Conservation (phyloP, 2,797 vertebrate species). For the Clarias platycephalus region DNA sequence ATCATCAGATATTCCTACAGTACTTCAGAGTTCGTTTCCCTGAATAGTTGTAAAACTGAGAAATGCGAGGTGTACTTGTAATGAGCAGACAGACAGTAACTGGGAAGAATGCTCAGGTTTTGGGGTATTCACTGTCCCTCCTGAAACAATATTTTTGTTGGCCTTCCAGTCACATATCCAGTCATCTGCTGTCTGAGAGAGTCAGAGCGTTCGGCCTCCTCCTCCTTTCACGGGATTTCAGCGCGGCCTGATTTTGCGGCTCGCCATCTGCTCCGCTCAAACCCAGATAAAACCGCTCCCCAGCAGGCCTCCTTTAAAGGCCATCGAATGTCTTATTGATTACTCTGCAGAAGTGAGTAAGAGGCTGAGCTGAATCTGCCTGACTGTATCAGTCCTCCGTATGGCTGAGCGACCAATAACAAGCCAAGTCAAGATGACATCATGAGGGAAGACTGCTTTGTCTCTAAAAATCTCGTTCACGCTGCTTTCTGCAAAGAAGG, state of each 20-base stretch:
- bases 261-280: conserved; percentile 28
- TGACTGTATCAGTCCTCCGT: conserved; percentile 1
- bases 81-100: not conserved
- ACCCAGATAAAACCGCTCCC: conserved; percentile 30
- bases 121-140: not conserved
- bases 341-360: conserved; percentile 20
- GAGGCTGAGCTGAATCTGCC: not conserved
- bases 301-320: conserved; percentile 32
- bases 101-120: not conserved
- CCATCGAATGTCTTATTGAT: conserved; percentile 24
- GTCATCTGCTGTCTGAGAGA: conserved; percentile 25
- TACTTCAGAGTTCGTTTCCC: not conserved
- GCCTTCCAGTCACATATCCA: not conserved
- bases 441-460: not conserved
- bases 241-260: conserved; percentile 14
- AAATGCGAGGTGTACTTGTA: conserved; percentile 3
- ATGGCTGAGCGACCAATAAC: not conserved
- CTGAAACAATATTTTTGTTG: not conserved
- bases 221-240: not conserved
- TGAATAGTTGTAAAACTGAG: not conserved
- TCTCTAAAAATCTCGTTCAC: not conserved
- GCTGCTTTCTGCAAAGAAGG: not conserved
- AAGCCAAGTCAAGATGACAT: not conserved
- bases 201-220: not conserved
- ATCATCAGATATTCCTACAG: not conserved